A percentile compares a stretch with the other conserved stretches of the same genome.
Conservation (phyloP, 2,888 invertebrate species). For the Tethea ocularis region DNA sequence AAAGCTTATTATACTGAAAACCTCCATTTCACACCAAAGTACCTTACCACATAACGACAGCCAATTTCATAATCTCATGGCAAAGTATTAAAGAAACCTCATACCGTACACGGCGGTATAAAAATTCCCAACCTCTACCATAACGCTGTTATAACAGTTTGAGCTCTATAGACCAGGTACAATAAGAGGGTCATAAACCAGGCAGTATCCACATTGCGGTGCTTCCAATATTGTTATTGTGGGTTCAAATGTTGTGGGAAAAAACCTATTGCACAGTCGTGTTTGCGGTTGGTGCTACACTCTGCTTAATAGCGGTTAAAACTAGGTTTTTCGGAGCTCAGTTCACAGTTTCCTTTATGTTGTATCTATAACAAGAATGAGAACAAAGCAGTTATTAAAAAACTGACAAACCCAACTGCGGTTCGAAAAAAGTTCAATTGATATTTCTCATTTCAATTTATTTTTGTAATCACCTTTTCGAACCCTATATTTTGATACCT, state of each 20-base stretch:
- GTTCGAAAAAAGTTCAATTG: no score
- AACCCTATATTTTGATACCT: no score
- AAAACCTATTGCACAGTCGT: constrained; percentile 19
- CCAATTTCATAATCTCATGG: constrained; percentile 3
- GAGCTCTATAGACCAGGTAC: constrained; percentile 15
- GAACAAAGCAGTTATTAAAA: no score
- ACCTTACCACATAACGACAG: constrained; percentile 2
- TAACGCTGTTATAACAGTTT: constrained; percentile 22
- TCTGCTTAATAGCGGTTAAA: constrained; percentile 12
- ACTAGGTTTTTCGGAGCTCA: not conserved
- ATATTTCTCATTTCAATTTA: no score
- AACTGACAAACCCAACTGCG: no score
- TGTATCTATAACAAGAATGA: no score
- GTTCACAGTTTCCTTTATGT: not conserved
- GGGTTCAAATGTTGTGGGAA: constrained; percentile 36
- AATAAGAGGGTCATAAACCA: constrained; percentile 30
- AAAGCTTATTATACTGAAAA: not conserved
- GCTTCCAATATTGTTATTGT: constrained; percentile 34
- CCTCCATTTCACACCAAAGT: not conserved
- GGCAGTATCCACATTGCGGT: constrained; percentile 20
- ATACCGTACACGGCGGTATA: constrained; percentile 1
- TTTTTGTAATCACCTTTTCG: no score
- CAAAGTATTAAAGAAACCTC: constrained; percentile 2
- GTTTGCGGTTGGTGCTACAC: constrained; percentile 15
- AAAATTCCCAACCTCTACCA: constrained; percentile 15